Percentiles rank a stretch among this genome's conserved stretches.
phyloP scores from a whole-genome alignment of 2,113 vertebrate genomes.

The Callorhinus ursinus region DNA sequence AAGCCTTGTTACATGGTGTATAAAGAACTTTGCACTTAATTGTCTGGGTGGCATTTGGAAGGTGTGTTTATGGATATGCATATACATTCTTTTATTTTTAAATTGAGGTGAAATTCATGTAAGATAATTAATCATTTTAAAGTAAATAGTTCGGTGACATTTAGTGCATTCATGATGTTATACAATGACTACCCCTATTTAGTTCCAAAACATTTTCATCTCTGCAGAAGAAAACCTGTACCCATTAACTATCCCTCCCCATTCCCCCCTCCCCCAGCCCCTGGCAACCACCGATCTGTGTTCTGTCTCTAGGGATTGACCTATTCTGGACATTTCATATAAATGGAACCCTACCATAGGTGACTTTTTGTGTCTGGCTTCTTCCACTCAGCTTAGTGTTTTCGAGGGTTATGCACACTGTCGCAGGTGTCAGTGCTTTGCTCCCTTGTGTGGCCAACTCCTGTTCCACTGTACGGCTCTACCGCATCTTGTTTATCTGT shows the following conservation, averaged over 20 bases:
- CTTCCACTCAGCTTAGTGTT: not conserved
- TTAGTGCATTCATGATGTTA: not conserved
- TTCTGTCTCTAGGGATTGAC: not conserved
- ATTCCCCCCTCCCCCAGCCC: not conserved
- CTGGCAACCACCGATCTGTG: not conserved
- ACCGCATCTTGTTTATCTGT: no score
- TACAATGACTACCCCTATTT: not conserved
- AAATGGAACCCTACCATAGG: not conserved
- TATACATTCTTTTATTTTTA: not conserved
- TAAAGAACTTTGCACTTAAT: not conserved
- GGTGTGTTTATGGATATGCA: not conserved
- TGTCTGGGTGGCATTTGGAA: not conserved
- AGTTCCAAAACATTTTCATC: not conserved
- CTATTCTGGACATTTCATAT: not conserved
- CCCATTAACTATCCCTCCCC: not conserved
- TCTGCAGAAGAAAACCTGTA: not conserved
- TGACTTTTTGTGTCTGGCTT: not conserved
- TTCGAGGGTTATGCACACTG: no score
- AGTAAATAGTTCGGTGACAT: not conserved
- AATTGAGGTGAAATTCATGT: not conserved
- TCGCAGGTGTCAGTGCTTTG: not conserved
- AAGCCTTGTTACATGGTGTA: not conserved
- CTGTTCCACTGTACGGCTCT: rapidly evolving
- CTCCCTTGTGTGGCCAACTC: not conserved
- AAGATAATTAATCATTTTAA: not conserved